These are phyloP conservation scores for Oplegnathus fasciatus DNA, from an alignment of 2,113 vertebrate species.

Conservation along the genomic window DNA sequence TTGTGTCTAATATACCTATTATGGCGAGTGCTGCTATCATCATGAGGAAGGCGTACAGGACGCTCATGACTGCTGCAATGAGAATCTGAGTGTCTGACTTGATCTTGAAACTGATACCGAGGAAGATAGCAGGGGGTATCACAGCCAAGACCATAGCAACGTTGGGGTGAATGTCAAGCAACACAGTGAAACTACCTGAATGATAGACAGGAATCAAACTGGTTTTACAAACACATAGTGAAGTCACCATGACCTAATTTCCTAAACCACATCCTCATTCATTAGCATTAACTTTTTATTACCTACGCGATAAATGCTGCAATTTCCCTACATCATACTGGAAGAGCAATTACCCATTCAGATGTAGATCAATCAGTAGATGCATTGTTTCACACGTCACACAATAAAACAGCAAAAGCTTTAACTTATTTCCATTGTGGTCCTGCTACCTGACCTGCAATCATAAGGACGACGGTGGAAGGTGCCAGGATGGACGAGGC, in stretches of 20 bases:
- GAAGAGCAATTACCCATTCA: not conserved
- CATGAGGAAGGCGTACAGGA: slow-evolving; percentile 78
- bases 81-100: slow-evolving; percentile 74
- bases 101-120: slow-evolving; percentile 65
- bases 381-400: not conserved
- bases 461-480: slow-evolving; percentile 37
- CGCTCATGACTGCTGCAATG: slow-evolving; percentile 69
- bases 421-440: not conserved
- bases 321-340: too few relatives aligned
- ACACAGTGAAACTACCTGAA: slow-evolving; percentile 64
- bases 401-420: not conserved
- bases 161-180: slow-evolving; percentile 43
- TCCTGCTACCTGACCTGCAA: slow-evolving; percentile 21
- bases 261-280: not conserved
- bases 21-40: slow-evolving; percentile 63
- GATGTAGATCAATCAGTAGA: not conserved
- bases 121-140: slow-evolving; percentile 66
- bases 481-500: slow-evolving; percentile 33
- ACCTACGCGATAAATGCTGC: not conserved
- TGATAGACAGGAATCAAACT: not conserved
- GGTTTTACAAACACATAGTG: not conserved
- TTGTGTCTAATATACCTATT: slow-evolving; percentile 54
- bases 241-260: not conserved
- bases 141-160: slow-evolving; percentile 47
- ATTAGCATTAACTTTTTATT: not conserved